Evolutionary conservation across 2,888 invertebrate species (phyloP), one percentile per base, ranked within the genome.

Genomic region (Acanthosepion pharaonis): DNA sequence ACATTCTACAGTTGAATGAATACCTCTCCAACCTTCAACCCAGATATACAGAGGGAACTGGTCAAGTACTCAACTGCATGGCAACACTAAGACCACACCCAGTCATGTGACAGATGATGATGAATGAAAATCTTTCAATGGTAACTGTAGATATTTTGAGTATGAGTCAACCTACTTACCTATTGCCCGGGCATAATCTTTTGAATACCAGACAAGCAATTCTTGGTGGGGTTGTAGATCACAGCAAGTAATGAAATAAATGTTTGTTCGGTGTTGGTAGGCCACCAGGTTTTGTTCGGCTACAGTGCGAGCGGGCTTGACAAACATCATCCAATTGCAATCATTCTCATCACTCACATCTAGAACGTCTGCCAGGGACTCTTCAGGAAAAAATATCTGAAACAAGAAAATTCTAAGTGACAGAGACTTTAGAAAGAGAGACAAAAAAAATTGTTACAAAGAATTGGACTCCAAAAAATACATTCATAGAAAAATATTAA

Each of bases 281-380:
- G 98, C 98, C 48, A 98, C 97, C 95, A 98, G 97, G 97, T 98
- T 98, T 97, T 98, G 98, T 96, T 98, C 98, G 91, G 97, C 97
- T 95, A 98, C 98, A 23, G 97, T 98, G 28, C 97, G 97, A 0
- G 98, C 98, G 94, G 98, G 98, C 96, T 98, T 98, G 0, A 98
- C 98, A 97, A 98, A 98, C 96, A 98, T 98, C 98, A 98, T 98
- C 98, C 98, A 98, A 97, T 98, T 98, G 48, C 98, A 98, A 59
- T 94, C 59, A 53, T 96, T 95, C 95, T 97, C 97, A 95, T 97
- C 96, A 9, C 95, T 95, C 42, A 96, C 94, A 91, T 96, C 95
- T 51, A 96, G 64, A 20, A 96, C 95, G 28, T 95, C 95, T 5
- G 95, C 94, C n/a, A 49, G 94, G 18, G 94, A 48, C 49, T 95